Conservation (phyloP, 2,888 invertebrate genomes). For the Drosophila conformis region DNA sequence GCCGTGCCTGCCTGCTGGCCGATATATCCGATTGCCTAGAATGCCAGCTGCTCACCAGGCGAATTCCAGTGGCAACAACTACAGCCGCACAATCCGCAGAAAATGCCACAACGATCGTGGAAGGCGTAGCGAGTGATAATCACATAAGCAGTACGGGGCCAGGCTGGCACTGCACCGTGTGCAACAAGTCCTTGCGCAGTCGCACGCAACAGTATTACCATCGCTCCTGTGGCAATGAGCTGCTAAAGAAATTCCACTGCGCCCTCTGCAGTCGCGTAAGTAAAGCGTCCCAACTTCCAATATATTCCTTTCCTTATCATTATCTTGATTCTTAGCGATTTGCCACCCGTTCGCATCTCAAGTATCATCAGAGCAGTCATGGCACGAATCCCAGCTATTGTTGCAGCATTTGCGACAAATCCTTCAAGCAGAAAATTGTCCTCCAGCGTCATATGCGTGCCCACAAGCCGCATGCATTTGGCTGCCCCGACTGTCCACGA, state of each 20-base stretch:
- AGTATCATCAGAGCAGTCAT: conserved; percentile 88
- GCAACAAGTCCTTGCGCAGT: conserved; percentile 89
- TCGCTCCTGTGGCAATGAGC: conserved; percentile 87
- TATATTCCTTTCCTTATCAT: not conserved
- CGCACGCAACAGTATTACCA: conserved; percentile 89
- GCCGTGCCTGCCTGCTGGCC: conserved; percentile 89
- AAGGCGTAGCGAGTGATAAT: conserved; percentile 49
- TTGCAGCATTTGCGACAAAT: conserved; percentile 87
- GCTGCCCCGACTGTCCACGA: conserved; percentile 88
- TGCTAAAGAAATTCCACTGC: conserved; percentile 86
- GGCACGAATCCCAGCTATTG: conserved; percentile 31
- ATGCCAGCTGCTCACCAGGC: conserved; percentile 45
- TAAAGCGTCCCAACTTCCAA: not conserved
- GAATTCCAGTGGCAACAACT: not conserved
- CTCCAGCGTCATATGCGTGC: conserved; percentile 89
- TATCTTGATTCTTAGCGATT: conserved; percentile 86
- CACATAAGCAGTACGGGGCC: conserved; percentile 49
- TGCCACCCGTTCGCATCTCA: conserved; percentile 89
- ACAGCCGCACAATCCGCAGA: not conserved
- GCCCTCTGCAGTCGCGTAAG: conserved; percentile 81
- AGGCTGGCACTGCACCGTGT: conserved; percentile 87
- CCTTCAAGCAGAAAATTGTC: conserved; percentile 89
- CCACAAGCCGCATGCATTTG: conserved; percentile 86
- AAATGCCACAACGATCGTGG: not conserved
- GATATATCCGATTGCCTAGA: conserved; percentile 88